Evolutionary conservation across 2,797 vertebrate genomes (phyloP).

Genomic region (Enteromius fasciolatus): DNA sequence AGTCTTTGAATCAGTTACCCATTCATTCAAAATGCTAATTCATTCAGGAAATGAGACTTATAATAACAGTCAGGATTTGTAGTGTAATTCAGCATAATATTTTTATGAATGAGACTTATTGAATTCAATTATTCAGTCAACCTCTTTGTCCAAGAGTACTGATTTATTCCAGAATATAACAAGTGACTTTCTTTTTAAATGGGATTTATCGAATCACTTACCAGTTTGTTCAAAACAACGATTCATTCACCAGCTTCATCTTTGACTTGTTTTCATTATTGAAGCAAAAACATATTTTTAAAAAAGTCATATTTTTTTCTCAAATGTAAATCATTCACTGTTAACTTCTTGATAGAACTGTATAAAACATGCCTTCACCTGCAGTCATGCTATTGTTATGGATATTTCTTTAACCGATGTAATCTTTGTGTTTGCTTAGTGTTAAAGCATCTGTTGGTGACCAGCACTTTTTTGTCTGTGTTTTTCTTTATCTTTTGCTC

Average conservation of each 20-base stretch:
- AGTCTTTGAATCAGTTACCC: not conserved
- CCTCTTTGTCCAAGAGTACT: not conserved
- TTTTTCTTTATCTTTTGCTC: constrained; percentile 24
- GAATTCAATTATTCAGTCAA: not conserved
- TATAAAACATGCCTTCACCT: too few species aligned
- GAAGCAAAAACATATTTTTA: not conserved
- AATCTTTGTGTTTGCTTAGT: not conserved
- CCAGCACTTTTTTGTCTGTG: constrained; percentile 13
- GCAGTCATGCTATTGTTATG: not conserved
- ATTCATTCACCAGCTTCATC: not conserved
- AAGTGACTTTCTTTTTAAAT: not conserved
- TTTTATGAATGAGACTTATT: not conserved
- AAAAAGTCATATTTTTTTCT: not conserved
- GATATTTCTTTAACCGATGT: not conserved
- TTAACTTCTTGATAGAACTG: not conserved
- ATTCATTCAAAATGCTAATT: not conserved
- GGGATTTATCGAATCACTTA: not conserved
- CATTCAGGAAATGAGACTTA: not conserved
- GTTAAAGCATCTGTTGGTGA: constrained; percentile 5
- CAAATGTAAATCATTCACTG: not conserved
- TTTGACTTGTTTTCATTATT: not conserved
- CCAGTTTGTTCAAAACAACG: not conserved
- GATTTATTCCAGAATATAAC: not conserved
- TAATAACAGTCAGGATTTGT: not conserved
- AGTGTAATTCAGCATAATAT: not conserved